Conservation (phyloP, 2,797 vertebrate species). For the Avahi laniger region DNA sequence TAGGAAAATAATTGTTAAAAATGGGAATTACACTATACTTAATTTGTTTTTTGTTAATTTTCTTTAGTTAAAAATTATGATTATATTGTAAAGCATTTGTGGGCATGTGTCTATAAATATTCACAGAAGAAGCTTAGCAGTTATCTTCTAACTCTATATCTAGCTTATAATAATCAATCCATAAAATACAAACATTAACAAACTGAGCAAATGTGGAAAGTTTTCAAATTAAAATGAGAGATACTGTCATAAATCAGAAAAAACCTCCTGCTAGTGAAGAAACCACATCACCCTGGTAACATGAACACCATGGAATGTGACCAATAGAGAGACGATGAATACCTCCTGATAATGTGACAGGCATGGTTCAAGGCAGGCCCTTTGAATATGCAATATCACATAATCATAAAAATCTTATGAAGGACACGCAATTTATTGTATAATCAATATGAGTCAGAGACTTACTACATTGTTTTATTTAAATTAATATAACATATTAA, state of each 20-base stretch:
- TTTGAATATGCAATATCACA: not conserved
- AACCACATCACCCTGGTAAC: not conserved
- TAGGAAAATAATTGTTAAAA: not conserved
- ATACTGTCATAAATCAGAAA: not conserved
- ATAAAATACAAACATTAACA: not conserved
- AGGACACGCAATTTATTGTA: not conserved
- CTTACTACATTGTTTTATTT: not conserved
- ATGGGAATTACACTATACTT: not conserved
- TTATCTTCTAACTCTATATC: not conserved
- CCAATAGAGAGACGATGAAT: not conserved
- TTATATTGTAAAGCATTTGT: not conserved
- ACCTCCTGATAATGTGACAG: not conserved
- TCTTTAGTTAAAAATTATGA: not conserved
- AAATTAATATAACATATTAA: not conserved
- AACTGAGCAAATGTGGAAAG: not conserved
- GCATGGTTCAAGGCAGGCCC: not conserved
- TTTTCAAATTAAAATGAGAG: not conserved
- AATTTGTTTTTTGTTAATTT: not conserved
- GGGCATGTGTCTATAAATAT: not conserved
- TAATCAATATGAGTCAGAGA: not conserved
- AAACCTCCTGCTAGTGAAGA: not conserved
- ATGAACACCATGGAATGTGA: not conserved
- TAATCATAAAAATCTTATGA: not conserved
- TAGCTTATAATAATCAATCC: not conserved
- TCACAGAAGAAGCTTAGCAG: not conserved